Evolutionary conservation across 2,113 vertebrate species (phyloP).

Genomic region (Limnothrissa miodon): DNA sequence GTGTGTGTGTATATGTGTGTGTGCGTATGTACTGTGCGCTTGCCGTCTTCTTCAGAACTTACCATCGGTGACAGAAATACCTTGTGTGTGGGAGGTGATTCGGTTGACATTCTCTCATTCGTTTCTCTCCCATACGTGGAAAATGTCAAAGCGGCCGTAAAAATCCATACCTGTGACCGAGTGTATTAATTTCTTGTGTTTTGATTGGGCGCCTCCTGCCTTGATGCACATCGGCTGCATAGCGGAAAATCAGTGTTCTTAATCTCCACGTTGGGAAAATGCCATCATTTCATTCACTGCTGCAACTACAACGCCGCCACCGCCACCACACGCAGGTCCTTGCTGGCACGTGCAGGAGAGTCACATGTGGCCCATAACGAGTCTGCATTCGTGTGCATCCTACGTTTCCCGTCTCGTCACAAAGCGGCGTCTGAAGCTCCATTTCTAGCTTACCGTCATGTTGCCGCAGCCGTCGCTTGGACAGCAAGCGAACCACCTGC

Average conservation of each 20-base stretch:
- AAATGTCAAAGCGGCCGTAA: not conserved
- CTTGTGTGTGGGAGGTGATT: not conserved
- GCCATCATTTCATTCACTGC: not conserved
- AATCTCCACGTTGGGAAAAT: not conserved
- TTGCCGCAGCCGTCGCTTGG: not conserved
- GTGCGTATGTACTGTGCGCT: not conserved
- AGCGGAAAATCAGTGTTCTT: not conserved
- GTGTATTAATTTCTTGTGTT: not conserved
- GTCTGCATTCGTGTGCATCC: not conserved
- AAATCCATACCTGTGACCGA: not conserved
- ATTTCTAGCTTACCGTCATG: not conserved
- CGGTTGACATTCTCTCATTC: not conserved
- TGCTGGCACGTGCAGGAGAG: not conserved
- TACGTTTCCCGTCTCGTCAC: not conserved
- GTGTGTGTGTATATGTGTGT: not conserved
- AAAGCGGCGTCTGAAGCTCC: not conserved
- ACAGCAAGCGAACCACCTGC: not conserved
- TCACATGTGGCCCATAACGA: not conserved
- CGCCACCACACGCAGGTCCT: not conserved
- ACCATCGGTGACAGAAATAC: not conserved
- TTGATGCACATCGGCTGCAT: not conserved
- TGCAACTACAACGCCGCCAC: not conserved
- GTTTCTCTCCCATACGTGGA: not conserved
- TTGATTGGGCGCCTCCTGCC: not conserved
- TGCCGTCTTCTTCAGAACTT: not conserved